Evolutionary conservation across 2,888 invertebrate species (phyloP).

Genomic region (Trichogramma dendrolimi): DNA sequence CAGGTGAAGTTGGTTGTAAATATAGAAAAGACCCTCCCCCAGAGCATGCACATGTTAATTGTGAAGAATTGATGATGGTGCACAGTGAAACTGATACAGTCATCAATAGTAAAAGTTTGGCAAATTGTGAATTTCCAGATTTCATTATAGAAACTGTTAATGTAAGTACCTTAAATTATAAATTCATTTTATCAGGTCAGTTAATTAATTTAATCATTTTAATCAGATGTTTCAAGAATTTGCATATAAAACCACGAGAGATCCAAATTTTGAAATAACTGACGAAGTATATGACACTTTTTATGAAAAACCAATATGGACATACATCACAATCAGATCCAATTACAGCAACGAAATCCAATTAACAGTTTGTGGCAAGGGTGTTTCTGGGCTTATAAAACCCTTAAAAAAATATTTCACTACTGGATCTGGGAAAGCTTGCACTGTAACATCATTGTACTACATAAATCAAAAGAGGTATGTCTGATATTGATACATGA

Average conservation of each 20-base stretch:
- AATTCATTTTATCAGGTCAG: background rate
- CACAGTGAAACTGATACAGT: slow-evolving; percentile 11
- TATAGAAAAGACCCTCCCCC: slow-evolving; percentile 13
- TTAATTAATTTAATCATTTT: background rate
- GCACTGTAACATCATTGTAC: slow-evolving; percentile 21
- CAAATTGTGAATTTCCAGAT: slow-evolving; percentile 15
- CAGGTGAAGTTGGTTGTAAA: slow-evolving; percentile 13
- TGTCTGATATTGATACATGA: background rate
- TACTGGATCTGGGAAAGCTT: slow-evolving; percentile 17
- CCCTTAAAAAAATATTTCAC: slow-evolving; percentile 14
- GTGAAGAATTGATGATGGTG: slow-evolving; percentile 17
- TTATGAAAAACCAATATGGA: slow-evolving; percentile 26
- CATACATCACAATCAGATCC: slow-evolving; percentile 21
- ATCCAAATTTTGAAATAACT: slow-evolving; percentile 1
- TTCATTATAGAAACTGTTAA: slow-evolving; percentile 20
- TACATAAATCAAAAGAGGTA: slow-evolving; percentile 22
- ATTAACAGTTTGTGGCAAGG: slow-evolving; percentile 21
- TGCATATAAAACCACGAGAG: background rate
- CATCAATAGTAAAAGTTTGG: slow-evolving; percentile 9
- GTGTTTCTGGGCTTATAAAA: slow-evolving; percentile 8
- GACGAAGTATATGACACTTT: slow-evolving; percentile 6
- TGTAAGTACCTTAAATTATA: slow-evolving; percentile 6
- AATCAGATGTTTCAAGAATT: slow-evolving; percentile 23
- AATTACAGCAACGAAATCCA: slow-evolving; percentile 27
- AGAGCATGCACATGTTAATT: slow-evolving; percentile 22